These are phyloP conservation scores for Phortica magna DNA, from an alignment of 2,888 invertebrate genomes.

Conservation along the genomic window DNA sequence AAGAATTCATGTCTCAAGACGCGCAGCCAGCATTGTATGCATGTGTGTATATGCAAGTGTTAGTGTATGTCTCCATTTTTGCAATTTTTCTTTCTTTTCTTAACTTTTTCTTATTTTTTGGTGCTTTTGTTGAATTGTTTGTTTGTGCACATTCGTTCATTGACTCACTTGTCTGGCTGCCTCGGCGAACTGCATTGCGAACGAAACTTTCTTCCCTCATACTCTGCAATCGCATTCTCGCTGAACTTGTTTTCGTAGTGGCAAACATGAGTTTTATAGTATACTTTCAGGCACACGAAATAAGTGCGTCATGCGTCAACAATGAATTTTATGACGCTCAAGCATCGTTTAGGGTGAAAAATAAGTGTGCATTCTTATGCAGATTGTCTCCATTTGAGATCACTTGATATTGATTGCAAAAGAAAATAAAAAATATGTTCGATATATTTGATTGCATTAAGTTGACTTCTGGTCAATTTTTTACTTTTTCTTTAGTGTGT, in stretches of 20 bases:
- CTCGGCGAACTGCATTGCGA: background rate
- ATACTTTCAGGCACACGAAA: background rate
- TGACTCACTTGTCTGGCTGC: background rate
- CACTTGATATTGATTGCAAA: slow-evolving; percentile 68
- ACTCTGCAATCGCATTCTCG: background rate
- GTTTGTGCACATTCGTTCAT: slow-evolving; percentile 25
- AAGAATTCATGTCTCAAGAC: no score
- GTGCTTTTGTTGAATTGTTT: slow-evolving; percentile 18
- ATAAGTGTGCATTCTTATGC: slow-evolving; percentile 50
- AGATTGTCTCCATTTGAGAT: slow-evolving; percentile 56
- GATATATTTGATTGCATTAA: no score
- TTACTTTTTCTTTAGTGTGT: no score
- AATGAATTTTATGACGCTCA: slow-evolving; percentile 59
- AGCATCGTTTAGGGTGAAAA: slow-evolving; percentile 25
- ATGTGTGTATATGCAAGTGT: background rate
- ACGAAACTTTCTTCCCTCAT: background rate
- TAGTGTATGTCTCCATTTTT: background rate
- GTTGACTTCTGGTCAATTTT: no score
- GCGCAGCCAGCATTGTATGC: background rate
- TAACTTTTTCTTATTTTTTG: background rate
- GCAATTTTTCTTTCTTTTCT: background rate
- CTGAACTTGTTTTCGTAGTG: slow-evolving; percentile 40
- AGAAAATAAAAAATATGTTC: slow-evolving; percentile 55
- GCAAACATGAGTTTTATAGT: slow-evolving; percentile 45
- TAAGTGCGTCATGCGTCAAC: slow-evolving; percentile 55